Evolutionary conservation across 2,797 vertebrate species (phyloP), one percentile per base, ranked within the genome.

Genomic region (Argyrosomus regius): DNA sequence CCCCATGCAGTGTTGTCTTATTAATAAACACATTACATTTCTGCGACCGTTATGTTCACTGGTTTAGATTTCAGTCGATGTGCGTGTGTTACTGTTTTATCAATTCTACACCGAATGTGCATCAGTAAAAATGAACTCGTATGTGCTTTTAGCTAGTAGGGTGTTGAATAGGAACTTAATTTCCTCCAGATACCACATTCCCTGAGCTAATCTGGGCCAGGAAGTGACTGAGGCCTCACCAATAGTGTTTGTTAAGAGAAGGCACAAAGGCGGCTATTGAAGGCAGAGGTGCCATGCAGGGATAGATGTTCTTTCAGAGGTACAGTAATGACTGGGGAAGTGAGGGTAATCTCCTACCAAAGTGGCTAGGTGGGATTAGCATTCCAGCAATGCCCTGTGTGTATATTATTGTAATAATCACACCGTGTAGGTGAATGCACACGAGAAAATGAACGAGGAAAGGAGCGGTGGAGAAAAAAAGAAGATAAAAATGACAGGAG

Each of bases 201-300:
- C 87, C 72, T 45, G 11, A 8, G 60, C 61, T 86, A 87, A 90
- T 92, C 78, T 63, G 76, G 75, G 67, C 58, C 87, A 87, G 87
- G 83, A 89, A 90, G 91, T 68, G 85, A 88, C 75, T 35, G 85
- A 81, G 90, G 89, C 86, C 89, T 86, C 80, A 57, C 77, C 74
- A 77, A 82, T 86, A 77, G 78, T 84, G 90, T 91, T 93, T 91
- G 88, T 86, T 90, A 86, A 89, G 83, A 66, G 64, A 86, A 88
- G 78, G 81, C 83, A 94, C 92, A 93, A 93, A 92, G 90, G 87
- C 75, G 4, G 75, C 92, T 81, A 92, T 92, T 91, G 88, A 93
- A 80, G 67, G 71, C 57, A 81, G 89, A 81, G 81, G 78, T 85
- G 66, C 80, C 84, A 88, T 6, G 54, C 76, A 79, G 82, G 46